A percentile compares a stretch with the other conserved stretches of the same genome.
phyloP scores from a whole-genome alignment of 2,797 vertebrate genomes.

The Gobionotothen gibberifrons region DNA sequence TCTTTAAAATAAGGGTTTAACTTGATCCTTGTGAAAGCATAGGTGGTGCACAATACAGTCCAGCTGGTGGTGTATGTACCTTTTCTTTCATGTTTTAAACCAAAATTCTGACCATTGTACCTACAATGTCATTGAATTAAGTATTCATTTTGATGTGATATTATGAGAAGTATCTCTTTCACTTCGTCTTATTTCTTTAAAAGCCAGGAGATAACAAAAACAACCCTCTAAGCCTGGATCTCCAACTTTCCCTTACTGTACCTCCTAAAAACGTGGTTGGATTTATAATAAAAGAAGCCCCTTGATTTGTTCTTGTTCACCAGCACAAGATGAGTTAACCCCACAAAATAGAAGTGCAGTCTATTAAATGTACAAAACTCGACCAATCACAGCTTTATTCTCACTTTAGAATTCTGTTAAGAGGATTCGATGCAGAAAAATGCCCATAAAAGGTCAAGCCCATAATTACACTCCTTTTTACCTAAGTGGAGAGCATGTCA shows the following conservation, averaged over 20 bases:
- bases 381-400: slow-evolving; percentile 58
- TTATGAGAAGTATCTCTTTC: neutral
- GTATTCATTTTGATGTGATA: no score
- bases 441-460: slow-evolving; percentile 67
- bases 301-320: slow-evolving; percentile 14
- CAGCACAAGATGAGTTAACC: slow-evolving; percentile 49
- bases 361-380: slow-evolving; percentile 54
- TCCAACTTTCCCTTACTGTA: neutral
- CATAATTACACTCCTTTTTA: slow-evolving; percentile 70
- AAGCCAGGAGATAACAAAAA: slow-evolving; percentile 18
- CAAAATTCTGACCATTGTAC: no score
- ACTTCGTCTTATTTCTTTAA: neutral
- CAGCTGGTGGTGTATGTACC: no score
- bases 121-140: no score
- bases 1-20: no score
- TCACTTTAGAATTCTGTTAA: slow-evolving; percentile 59
- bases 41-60: no score
- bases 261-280: neutral
- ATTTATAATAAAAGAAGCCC: slow-evolving; percentile 1
- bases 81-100: no score
- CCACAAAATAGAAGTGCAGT: slow-evolving; percentile 37
- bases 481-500: slow-evolving; percentile 60
- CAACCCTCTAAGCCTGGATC: neutral
- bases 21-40: no score
- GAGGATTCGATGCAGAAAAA: slow-evolving; percentile 42